Base-by-base conservation (phyloP, 2,797 vertebrate genomes). In the Carapus acus region DNA sequence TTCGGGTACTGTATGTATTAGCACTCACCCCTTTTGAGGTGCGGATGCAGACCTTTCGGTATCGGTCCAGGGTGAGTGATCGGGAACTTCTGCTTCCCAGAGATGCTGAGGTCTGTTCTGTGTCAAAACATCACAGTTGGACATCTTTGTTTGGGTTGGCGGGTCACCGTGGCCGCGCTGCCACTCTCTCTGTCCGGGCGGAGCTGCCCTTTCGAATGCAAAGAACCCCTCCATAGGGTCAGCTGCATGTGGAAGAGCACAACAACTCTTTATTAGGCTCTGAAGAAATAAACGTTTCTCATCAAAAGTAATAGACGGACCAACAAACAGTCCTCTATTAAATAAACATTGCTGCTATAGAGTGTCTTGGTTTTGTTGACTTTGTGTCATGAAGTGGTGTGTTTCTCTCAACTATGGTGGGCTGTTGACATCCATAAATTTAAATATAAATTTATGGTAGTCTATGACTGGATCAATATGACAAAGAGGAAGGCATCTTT, bases 1-100 rank as follows among this genome's bases (percentile, higher is more conserved):
- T 9, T 8, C 0, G 39, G 3, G 27, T 36, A 31, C 8, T 4
- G 8, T 7, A 19, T 0, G 5, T 49, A 12, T 1, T 31, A 2
- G 40, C 11, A 54, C 52, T 73, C 82, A 89, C 86, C 85, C 86
- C 49, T 70, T 76, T 40, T 70, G 6, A 43, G 69, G 57, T 17
- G 79, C 58, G 46, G 80, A 51, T 17, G 27, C 64, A 12, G 72
- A 48, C 17, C 44, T 78, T 9, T 77, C 78, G 8, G 71, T 8
- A 46, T 84, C 78, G 42, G 39, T 55, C 52, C 70, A 50, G 43
- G 64, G 60, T 2, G 79, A 63, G 4, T 43, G 69, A 52, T 60
- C 14, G 6, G 27, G 58, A 0, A 24, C 73, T 6, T 80, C 82
- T 3, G 42, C 27, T 15, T 76, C 78, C 24, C 49, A 47, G 40